Evolutionary conservation across 2,888 invertebrate species (phyloP), one percentile per base, ranked within the genome.

Genomic region (Agrotis exclamationis): DNA sequence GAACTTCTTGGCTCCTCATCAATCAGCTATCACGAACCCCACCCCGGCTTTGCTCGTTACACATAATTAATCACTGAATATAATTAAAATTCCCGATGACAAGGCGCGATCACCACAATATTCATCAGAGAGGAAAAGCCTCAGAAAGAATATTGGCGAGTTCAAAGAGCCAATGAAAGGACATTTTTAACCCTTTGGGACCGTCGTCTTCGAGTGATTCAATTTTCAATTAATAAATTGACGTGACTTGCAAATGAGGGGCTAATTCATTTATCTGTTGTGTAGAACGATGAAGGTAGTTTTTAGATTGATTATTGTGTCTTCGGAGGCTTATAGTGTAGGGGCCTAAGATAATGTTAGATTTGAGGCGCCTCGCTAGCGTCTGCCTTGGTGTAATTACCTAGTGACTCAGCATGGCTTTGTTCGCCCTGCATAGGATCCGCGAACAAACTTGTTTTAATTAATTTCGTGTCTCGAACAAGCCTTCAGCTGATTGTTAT

Each of bases 401-500:
- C 94, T 92, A 93, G 94, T 96, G 96, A 96, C 92, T 96, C 96
- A 95, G 95, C 96, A 92, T 85, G 88, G 95, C 96, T 95, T 96
- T 96, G 95, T 96, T 94, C 94, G 88, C 92, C 93, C 93, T 95
- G 95, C 94, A 96, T 94, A 95, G 94, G 94, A 95, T 95, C 95
- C 95, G 95, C 95, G 95, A 96, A 95, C 96, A 95, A 96, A 96
- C 96, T 96, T 96, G 96, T 96, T 96, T 96, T 96, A 96, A 96
- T 96, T 96, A 96, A 96, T 96, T 96, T 96, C 95, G 95, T 96
- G 96, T 96, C 96, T 95, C 93, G 93, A 95, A 95, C 96, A 96
- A 95, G 95, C 95, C 95, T 93, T 93, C 92, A 93, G 92, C 92
- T 93, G 96, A 96, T 96, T 94, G 96, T 96, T 95, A 96, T 96